Base-by-base conservation (phyloP, 2,113 vertebrate genomes). In the Pygoscelis antarcticus region DNA sequence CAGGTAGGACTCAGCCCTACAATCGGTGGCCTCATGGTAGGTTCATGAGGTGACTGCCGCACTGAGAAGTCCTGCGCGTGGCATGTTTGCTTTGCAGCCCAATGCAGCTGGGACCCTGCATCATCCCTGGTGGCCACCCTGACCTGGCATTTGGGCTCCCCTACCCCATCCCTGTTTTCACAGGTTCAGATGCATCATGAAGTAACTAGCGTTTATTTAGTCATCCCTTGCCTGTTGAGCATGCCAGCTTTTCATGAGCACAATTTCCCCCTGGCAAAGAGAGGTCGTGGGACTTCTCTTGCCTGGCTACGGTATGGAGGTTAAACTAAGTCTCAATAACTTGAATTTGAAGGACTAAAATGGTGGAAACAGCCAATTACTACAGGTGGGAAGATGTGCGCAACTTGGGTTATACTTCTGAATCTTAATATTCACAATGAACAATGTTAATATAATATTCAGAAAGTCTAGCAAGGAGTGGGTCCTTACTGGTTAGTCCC, bases 1-100 rank as follows among this genome's bases (percentile, higher is more conserved):
- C 40, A 80, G n/a, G 19, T 8, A 69, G 75, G 47, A 62, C 40
- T 57, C 27, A 64, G 68, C 23, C 32, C 29, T 47, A 51, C 18
- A 34, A 18, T 2, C 2, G 1, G 11, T 36, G 11, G 27, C 47
- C 21, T 32, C 49, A 18, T 0, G 1, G 55, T 9, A 68, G 36
- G 51, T 18, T 49, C 49, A 6, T 7, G 19, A 61, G 55, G 23
- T 38, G 36, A 46, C 16, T n/a, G 34, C 13, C 5, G 4, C 19
- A 8, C 30, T 6, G 23, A 20, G 13, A 2, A 23, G 16, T 25
- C n/a, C 42, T 16, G 47, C 17, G 13, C 6, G 0, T 36, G 27
- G 13, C 20, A 18, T 1, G 4, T 65, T 49, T 38, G 26, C 40
- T 79, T 38, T 62, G 40, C 83, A 74, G 36, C 19, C 40, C 42